Evolutionary conservation across 2,113 vertebrate species (phyloP), one percentile per base, ranked within the genome.

Genomic region (Gymnarchus niloticus): DNA sequence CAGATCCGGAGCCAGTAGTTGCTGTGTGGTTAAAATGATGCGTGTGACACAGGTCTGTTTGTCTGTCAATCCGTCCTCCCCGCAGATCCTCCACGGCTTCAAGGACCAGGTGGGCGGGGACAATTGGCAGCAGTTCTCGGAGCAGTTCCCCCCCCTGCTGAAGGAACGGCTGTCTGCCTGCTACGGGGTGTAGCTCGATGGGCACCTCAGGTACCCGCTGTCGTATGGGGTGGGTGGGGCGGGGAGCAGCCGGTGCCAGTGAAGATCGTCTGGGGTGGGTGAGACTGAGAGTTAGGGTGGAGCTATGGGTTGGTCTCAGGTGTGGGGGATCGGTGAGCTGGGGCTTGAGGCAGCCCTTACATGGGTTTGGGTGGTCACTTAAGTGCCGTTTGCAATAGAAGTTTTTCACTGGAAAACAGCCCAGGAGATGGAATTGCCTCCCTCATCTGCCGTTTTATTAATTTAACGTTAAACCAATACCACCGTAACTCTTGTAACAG

Each of bases 21-120:
- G 25, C 3, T 1, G 59, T 33, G 10, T 33, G 25, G 3, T n/a
- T 65, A 65, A 8, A 65, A 1, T 12, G 14, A 65, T 28, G 33
- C 25, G 7, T 28, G 25, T 69, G 28, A 69, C 3, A 1, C 28
- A 5, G 37, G 61, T 65, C 37, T 77, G 41, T 76, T 14, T 54
- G 14, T 73, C 17, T 49, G 21, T n/a, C n/a, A 28, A 1, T 25
- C 3, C 25, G 10, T 25, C 7, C 25, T 25, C 0, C 25, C 44
- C 2, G 41, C 87, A 98, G 97, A 97, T 97, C 90, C 93, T 98
- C 85, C 97, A 98, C 0, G 97, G 97, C 77, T 98, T 98, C 91
- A 98, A 98, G 93, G 96, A 97, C 91, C 97, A 98, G 90, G 97
- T 97, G 0, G 97, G 97, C 10, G 97, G 97, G 91, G 97, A 98